Evolutionary conservation across 2,113 vertebrate genomes (phyloP), one percentile per base, ranked within the genome.

Genomic region (Cyanoderma ruficeps): DNA sequence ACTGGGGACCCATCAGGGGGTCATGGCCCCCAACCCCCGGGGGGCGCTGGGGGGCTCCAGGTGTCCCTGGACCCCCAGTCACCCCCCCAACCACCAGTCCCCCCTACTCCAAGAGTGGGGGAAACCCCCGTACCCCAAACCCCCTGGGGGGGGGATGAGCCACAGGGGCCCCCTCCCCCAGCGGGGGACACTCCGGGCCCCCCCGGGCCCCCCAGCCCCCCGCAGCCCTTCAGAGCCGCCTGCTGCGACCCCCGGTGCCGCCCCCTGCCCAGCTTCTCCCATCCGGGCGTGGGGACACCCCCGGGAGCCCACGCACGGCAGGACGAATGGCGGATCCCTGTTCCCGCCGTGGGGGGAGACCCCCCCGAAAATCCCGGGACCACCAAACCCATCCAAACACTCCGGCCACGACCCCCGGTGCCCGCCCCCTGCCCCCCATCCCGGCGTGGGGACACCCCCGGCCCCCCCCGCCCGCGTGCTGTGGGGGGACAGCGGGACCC

Each of bases 91-190:
- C 21, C 21, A 7, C 9, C 49, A 21, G 20, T 6, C 7, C 6
- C 28, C 15, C 17, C 10, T 3, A 4, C 16, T 31, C 49, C 19
- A 16, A 22, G 28, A 1, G 8, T 12, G 68, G 52, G 44, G 46
- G 10, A 7, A 22, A 4, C 16, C 25, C 61, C 30, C 6, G 61
- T 7, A 31, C 14, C n/a, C 30, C 21, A 1, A 55, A 25, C 3
- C 39, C 30, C 3, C 60, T 35, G 9, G 3, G 3, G 7, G 28
- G 0, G 0, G n/a, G 56, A 33, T 2, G 47, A 61, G 41, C 7
- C 78, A 7, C 13, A 5, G 46, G 39, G 52, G 4, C 28, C 27
- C 0, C 11, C 10, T 19, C 12, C 24, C 41, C 33, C 21, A 8
- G 17, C 3, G 1, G 6, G 31, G 21, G 24, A 25, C 14, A 8